Evolutionary conservation across 2,797 vertebrate species (phyloP).

Genomic region (Rhinella marina): DNA sequence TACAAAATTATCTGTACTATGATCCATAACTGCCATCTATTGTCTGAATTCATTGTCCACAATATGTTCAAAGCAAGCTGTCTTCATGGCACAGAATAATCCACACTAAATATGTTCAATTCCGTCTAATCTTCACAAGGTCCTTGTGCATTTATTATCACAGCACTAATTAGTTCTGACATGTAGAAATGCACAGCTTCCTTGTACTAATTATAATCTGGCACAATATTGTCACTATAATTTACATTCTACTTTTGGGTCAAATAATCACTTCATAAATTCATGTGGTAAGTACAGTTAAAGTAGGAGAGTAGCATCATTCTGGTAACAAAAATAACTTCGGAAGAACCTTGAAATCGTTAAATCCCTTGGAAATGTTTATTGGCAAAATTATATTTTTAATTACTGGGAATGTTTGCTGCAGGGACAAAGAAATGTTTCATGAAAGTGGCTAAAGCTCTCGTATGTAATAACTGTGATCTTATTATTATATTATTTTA

Average conservation of each 20-base stretch:
- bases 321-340: conserved; percentile 45
- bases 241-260: conserved; percentile 56
- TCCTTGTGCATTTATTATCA: conserved; percentile 51
- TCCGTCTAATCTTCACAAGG: conserved; percentile 33
- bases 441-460: not conserved
- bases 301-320: conserved; percentile 36
- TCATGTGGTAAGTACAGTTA: conserved; percentile 46
- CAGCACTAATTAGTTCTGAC: conserved; percentile 56
- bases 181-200: conserved; percentile 48
- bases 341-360: conserved; percentile 22
- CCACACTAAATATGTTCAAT: conserved; percentile 12
- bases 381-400: conserved; percentile 21
- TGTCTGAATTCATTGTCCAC: conserved; percentile 30
- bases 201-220: conserved; percentile 56
- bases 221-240: conserved; percentile 56
- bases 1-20: not conserved
- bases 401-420: conserved; percentile 13
- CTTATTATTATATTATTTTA: too few species aligned
- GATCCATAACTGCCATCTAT: conserved; percentile 36
- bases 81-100: conserved; percentile 1
- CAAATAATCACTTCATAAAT: conserved; percentile 57
- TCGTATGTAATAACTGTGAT: not conserved
- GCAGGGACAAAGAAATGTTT: not conserved
- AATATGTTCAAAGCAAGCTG: conserved; percentile 32
- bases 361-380: conserved; percentile 16